These are phyloP conservation scores for Psilopsiagon aurifrons DNA, from an alignment of 2,113 vertebrate species.

Conservation along the genomic window DNA sequence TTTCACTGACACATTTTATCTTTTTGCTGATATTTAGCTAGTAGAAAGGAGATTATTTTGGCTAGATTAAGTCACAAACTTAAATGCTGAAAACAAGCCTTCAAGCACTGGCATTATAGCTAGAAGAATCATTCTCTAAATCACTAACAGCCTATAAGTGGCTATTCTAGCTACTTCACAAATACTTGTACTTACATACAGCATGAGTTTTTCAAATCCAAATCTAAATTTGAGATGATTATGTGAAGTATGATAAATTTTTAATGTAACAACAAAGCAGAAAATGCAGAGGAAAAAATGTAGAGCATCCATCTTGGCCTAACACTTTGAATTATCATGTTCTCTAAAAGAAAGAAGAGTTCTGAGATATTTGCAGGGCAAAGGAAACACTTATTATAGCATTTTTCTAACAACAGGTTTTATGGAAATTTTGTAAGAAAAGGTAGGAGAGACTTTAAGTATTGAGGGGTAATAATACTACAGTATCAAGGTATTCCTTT, in stretches of 20 bases:
- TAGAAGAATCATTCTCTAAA: slow-evolving; percentile 15
- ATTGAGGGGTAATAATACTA: not conserved
- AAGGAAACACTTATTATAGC: not conserved
- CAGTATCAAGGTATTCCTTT: not conserved
- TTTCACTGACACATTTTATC: not conserved
- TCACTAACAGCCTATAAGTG: not conserved
- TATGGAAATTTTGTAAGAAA: not conserved
- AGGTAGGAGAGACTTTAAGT: not conserved
- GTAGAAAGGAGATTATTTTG: slow-evolving; percentile 28
- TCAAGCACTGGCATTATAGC: not conserved
- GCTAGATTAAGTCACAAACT: not conserved
- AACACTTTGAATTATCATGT: not conserved
- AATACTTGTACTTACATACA: not conserved
- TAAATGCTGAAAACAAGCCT: not conserved
- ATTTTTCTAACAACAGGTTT: not conserved
- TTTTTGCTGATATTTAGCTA: not conserved
- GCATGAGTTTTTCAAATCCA: not conserved
- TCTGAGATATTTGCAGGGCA: not conserved
- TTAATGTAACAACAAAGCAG: not conserved
- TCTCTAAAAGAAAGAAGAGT: not conserved
- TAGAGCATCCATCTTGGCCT: not conserved
- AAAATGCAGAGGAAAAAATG: not conserved
- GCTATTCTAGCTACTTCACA: not conserved
- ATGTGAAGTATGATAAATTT: slow-evolving; percentile 23
- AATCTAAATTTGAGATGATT: slow-evolving; percentile 18